A percentile compares a stretch with the other conserved stretches of the same genome.
Conservation (phyloP, 2,113 vertebrate species). For the Aptenodytes forsteri region DNA sequence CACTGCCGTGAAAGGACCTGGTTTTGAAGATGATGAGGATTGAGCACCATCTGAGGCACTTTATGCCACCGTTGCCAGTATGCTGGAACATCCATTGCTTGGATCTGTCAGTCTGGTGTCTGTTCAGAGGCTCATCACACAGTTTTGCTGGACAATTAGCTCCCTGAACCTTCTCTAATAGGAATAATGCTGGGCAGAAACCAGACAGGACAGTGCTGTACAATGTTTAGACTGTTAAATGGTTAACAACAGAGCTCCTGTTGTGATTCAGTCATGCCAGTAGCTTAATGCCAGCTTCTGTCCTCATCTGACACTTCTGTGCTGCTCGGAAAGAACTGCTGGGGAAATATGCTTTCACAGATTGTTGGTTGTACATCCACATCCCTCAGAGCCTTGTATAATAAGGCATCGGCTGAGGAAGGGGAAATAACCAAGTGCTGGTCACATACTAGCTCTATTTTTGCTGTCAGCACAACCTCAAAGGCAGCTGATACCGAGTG, state of each 20-base stretch:
- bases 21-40: not conserved
- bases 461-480: slow-evolving; percentile 27
- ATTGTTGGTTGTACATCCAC: not conserved
- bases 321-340: not conserved
- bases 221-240: not conserved
- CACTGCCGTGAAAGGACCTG: not conserved
- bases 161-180: not conserved
- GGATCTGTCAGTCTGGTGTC: not conserved
- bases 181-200: not conserved
- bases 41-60: not conserved
- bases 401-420: not conserved
- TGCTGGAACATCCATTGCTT: not conserved
- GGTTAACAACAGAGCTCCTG: slow-evolving; percentile 26
- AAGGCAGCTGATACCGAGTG: not conserved
- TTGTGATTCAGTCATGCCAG: slow-evolving; percentile 23
- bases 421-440: not conserved
- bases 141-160: not conserved
- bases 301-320: slow-evolving; percentile 47
- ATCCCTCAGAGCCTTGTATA: not conserved
- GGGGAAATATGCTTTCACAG: slow-evolving; percentile 56
- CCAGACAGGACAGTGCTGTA: not conserved
- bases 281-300: slow-evolving; percentile 18
- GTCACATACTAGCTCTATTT: not conserved
- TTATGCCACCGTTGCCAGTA: not conserved
- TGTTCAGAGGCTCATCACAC: not conserved